These are phyloP conservation scores for Platycercus adscitus DNA, from an alignment of 2,113 vertebrate species.

Conservation along the genomic window DNA sequence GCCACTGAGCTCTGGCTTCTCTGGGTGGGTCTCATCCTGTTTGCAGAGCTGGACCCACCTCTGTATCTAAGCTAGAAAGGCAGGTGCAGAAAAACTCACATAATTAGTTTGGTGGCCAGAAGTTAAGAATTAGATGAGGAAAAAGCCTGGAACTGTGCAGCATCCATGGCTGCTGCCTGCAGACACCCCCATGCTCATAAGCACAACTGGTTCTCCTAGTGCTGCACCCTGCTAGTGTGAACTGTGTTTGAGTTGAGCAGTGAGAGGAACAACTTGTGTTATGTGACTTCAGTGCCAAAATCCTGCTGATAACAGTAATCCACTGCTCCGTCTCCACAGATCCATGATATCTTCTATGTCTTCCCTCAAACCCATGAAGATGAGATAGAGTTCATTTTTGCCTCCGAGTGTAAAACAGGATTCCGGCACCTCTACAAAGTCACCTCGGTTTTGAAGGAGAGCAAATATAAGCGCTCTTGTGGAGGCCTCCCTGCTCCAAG, in stretches of 20 bases:
- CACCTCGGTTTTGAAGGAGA: constrained; percentile 77
- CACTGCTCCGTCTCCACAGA: constrained; percentile 64
- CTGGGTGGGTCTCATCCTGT: not conserved
- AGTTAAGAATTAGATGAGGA: not conserved
- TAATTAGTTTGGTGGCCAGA: not conserved
- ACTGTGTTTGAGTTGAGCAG: not conserved
- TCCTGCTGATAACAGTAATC: not conserved
- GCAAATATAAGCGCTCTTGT: constrained; percentile 76
- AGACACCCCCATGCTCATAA: not conserved
- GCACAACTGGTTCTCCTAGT: not conserved
- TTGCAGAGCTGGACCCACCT: not conserved
- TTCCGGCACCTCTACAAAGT: constrained; percentile 84
- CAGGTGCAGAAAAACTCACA: not conserved
- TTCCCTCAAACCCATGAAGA: constrained; percentile 81
- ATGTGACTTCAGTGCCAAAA: not conserved
- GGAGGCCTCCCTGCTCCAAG: constrained; percentile 77
- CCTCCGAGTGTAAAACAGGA: constrained; percentile 84
- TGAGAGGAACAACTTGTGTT: not conserved
- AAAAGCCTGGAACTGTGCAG: not conserved
- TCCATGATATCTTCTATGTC: constrained; percentile 84
- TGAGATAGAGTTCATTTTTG: constrained; percentile 84
- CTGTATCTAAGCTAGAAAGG: not conserved
- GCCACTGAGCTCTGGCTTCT: not conserved
- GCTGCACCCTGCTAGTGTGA: not conserved
- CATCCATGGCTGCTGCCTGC: not conserved